phyloP scores from a whole-genome alignment of 2,888 invertebrate genomes.

The Cynaeus angustus region DNA sequence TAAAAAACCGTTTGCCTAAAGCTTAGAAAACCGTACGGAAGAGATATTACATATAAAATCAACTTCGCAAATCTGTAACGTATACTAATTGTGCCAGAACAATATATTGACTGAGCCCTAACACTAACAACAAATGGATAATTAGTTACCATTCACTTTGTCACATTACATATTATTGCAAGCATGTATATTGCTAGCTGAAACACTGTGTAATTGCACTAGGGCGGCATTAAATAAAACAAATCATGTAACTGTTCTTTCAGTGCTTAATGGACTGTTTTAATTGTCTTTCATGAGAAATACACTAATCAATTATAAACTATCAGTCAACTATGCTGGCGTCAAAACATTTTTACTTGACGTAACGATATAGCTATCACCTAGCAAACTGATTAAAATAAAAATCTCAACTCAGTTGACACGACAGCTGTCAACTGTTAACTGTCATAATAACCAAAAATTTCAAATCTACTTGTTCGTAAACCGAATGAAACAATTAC shows the following conservation, averaged over 20 bases:
- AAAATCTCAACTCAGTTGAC: too few relatives aligned
- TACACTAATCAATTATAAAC: slow-evolving; percentile 22
- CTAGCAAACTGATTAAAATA: too few relatives aligned
- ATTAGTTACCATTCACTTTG: slow-evolving; percentile 53
- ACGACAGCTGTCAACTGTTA: too few relatives aligned
- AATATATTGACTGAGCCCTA: slow-evolving; percentile 41
- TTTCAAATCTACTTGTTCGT: too few relatives aligned
- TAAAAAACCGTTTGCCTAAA: slow-evolving; percentile 26
- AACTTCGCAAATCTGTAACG: slow-evolving; percentile 33
- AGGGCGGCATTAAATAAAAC: slow-evolving; percentile 44
- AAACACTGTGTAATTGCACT: slow-evolving; percentile 48
- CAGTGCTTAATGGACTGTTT: slow-evolving; percentile 32
- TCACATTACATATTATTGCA: slow-evolving; percentile 50
- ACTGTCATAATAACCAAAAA: too few relatives aligned
- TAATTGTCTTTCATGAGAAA: slow-evolving; percentile 31
- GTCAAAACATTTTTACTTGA: not conserved
- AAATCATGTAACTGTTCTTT: slow-evolving; percentile 43
- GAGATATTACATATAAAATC: slow-evolving; percentile 32
- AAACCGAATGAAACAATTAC: too few relatives aligned
- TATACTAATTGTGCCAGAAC: slow-evolving; percentile 38
- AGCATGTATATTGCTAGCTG: slow-evolving; percentile 43
- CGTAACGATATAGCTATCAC: too few relatives aligned
- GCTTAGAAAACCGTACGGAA: slow-evolving; percentile 36
- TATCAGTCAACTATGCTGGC: too few relatives aligned
- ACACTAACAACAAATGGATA: slow-evolving; percentile 49